Conservation (phyloP, 2,888 invertebrate species). For the Ectemnius lituratus region DNA sequence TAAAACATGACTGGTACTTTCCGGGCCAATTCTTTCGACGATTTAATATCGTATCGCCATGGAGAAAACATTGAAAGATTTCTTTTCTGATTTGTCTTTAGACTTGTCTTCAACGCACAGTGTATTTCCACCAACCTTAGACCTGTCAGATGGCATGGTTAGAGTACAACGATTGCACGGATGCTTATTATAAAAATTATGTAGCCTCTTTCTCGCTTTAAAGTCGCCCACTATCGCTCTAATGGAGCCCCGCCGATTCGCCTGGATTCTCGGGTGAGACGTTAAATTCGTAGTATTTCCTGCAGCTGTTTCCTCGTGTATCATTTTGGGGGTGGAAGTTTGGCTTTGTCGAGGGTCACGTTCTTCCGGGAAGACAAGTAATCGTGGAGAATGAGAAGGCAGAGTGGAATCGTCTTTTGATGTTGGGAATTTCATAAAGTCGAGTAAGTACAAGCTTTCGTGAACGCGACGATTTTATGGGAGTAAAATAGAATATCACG, state of each 20-base stretch:
- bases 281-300: conserved; percentile 23
- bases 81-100: no score
- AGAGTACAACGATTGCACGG: conserved; percentile 36
- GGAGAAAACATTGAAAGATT: no score
- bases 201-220: conserved; percentile 46
- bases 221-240: conserved; percentile 28
- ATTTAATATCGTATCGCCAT: no score
- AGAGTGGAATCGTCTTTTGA: conserved; percentile 8
- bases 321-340: no score
- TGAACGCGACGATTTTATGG: no score
- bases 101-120: no score
- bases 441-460: neutral
- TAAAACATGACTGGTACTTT: no score
- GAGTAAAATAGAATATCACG: no score
- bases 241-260: no score
- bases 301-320: conserved; percentile 5
- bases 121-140: neutral
- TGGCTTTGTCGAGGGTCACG: conserved; percentile 29
- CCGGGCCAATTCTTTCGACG: no score
- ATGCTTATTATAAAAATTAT: conserved; percentile 60
- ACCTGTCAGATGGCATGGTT: neutral
- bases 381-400: conserved; percentile 43
- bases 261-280: conserved; percentile 14
- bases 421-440: neutral
- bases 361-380: conserved; percentile 54